Evolutionary conservation across 2,797 vertebrate species (phyloP).

Genomic region (Enteromius viviparus): DNA sequence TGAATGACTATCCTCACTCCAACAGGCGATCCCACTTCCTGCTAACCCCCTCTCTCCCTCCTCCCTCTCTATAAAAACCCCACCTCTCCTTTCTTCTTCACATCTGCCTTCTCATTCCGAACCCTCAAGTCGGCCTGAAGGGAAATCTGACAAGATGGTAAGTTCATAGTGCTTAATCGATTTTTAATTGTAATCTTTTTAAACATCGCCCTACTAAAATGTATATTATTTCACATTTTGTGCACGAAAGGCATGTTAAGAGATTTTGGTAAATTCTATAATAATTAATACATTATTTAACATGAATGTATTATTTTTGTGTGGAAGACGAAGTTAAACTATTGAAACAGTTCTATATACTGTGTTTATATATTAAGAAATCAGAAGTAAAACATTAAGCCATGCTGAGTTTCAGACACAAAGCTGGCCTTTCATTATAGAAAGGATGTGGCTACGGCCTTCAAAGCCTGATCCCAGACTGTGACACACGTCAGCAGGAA

Average conservation of each 20-base stretch:
- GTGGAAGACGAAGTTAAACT: neutral
- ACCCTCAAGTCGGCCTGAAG: conserved; percentile 65
- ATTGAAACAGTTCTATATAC: neutral
- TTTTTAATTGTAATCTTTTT: conserved; percentile 23
- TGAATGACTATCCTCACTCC: conserved; percentile 60
- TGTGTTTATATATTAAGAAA: neutral
- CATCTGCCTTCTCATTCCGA: conserved; percentile 76
- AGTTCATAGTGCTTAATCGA: conserved; percentile 62
- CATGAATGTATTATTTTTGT: neutral
- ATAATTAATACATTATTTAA: neutral
- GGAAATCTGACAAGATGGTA: conserved; percentile 65
- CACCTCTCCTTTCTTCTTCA: conserved; percentile 65
- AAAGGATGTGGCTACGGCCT: conserved; percentile 52
- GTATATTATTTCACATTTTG: neutral
- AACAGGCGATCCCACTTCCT: conserved; percentile 67
- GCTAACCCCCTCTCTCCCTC: conserved; percentile 57
- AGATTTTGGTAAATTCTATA: neutral
- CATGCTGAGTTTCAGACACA: neutral
- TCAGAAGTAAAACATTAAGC: neutral
- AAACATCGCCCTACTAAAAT: neutral
- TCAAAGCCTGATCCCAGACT: conserved; percentile 34
- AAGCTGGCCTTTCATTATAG: conserved; percentile 11
- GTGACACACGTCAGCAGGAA: conserved; percentile 32
- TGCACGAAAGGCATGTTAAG: neutral
- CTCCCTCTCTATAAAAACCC: conserved; percentile 70